Base-by-base conservation (phyloP, 1,140 invertebrate genomes). In the Nephotettix cincticeps region DNA sequence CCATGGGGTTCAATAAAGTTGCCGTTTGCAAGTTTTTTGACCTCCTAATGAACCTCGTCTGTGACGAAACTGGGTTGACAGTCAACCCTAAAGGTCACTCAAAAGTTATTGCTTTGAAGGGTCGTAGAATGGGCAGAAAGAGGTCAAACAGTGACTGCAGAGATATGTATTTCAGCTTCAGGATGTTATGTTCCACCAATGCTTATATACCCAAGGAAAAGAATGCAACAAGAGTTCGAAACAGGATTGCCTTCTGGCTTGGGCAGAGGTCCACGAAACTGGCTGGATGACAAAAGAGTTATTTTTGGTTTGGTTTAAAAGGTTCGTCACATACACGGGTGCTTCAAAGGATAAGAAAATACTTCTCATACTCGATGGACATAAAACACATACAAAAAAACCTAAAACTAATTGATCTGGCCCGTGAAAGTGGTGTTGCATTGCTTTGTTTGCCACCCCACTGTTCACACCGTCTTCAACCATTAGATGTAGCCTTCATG, bases 101-200 rank as follows among this genome's bases (percentile, higher is more conserved):
- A 69, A 78, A 77, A 75, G 72, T 80, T 64, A 30, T 40, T 14
- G 27, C 63, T 2, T 11, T 30, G 19, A 79, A 78, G 73, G 78
- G 79, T 9, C 71, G 77, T 71, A 80, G 77, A 76, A 68, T 77
- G 75, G 67, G 77, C 75, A 64, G 79, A 82, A 77, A 74, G 78
- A 58, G 79, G 79, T 6, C 64, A 72, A 14, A 71, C 73, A 14
- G 72, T 78, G 0, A 81, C 80, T 29, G 71, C 76, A 36, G 77
- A 75, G 43, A 75, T 73, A 72, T 79, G 78, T 73, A 54, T 65
- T 36, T 81, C 75, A 75, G 83, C 82, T 29, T n/a, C 69, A 58
- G 81, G 81, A 6, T 79, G 77, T 64, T 63, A 64, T 21, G 73
- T 84, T n/a, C 81, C 82, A n/a, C 80, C 82, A 4, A 75, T 80